Percentiles rank a stretch among this genome's conserved stretches.
phyloP scores from a whole-genome alignment of 2,888 invertebrate genomes.

The Drosophila neonasuta region DNA sequence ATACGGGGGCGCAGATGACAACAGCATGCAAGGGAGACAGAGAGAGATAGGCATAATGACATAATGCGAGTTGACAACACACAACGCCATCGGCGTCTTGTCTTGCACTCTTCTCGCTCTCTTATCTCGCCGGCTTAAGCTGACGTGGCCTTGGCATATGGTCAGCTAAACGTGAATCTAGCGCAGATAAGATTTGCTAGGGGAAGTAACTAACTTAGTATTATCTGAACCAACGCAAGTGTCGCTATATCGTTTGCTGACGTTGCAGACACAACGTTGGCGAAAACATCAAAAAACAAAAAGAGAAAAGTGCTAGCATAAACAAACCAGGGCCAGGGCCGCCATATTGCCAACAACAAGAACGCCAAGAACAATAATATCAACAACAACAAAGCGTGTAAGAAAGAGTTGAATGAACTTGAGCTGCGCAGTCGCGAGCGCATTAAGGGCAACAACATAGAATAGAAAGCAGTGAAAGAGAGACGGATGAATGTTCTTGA shows the following conservation, averaged over 20 bases:
- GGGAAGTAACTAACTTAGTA: neutral
- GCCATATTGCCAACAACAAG: constrained; percentile 51
- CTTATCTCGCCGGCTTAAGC: constrained; percentile 61
- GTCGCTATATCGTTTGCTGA: constrained; percentile 38
- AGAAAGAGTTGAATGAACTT: constrained; percentile 72
- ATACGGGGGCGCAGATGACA: neutral
- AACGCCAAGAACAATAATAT: constrained; percentile 28
- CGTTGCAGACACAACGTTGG: constrained; percentile 41
- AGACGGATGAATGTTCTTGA: constrained; percentile 30
- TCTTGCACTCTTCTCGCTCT: constrained; percentile 47
- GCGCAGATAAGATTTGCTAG: constrained; percentile 51
- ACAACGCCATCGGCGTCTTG: neutral
- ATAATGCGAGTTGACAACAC: constrained; percentile 61
- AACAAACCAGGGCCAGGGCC: constrained; percentile 46
- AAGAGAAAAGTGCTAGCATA: constrained; percentile 47
- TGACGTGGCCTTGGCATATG: constrained; percentile 68
- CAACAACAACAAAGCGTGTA: constrained; percentile 26
- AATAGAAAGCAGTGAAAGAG: constrained; percentile 44
- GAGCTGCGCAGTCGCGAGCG: constrained; percentile 62
- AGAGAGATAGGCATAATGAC: constrained; percentile 60
- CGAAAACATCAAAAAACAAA: constrained; percentile 30
- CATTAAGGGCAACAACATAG: constrained; percentile 43
- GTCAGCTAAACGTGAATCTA: constrained; percentile 29
- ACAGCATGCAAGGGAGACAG: neutral
- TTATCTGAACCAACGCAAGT: constrained; percentile 14